Percentiles rank a stretch among this genome's conserved stretches.
phyloP scores from a whole-genome alignment of 92 coral and sea anemone genomes.

The Ricordea florida region DNA sequence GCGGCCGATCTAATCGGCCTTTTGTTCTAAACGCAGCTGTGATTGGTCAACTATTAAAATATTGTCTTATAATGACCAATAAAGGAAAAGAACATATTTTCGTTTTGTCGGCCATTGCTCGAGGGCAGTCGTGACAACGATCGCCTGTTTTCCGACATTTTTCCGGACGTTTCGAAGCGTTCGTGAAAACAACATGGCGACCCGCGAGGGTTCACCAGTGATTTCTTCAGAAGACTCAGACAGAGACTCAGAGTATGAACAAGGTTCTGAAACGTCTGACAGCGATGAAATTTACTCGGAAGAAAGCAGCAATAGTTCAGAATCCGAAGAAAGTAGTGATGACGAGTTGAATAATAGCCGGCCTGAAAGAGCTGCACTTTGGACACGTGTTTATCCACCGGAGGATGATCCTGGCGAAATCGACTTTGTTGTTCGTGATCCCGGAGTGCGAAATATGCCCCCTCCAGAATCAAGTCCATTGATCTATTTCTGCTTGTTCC shows the following conservation, averaged over 20 bases:
- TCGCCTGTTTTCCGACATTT: not conserved
- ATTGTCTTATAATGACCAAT: conserved; percentile 24
- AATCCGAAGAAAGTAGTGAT: conserved; percentile 13
- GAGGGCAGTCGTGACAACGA: conserved; percentile 6
- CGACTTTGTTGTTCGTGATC: no score
- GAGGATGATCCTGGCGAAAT: no score
- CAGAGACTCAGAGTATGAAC: conserved; percentile 23
- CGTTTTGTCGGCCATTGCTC: conserved; percentile 15
- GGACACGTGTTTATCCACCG: no score
- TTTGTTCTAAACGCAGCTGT: conserved; percentile 23
- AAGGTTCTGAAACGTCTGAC: conserved; percentile 18
- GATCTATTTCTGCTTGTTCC: no score
- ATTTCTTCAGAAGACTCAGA: conserved; percentile 14
- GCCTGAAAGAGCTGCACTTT: no score
- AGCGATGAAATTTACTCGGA: conserved; percentile 3
- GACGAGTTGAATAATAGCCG: not conserved
- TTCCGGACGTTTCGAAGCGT: not conserved
- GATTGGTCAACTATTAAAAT: conserved; percentile 31
- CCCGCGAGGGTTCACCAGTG: not conserved
- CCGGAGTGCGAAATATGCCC: no score
- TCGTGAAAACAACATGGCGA: conserved; percentile 7
- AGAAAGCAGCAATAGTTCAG: conserved; percentile 23
- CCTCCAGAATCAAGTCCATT: not conserved
- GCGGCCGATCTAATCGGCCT: conserved; percentile 36
- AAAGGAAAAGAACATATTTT: conserved; percentile 18